phyloP scores from a whole-genome alignment of 37 sponge, comb jelly and placozoan genomes.

The Agelas oroides region DNA sequence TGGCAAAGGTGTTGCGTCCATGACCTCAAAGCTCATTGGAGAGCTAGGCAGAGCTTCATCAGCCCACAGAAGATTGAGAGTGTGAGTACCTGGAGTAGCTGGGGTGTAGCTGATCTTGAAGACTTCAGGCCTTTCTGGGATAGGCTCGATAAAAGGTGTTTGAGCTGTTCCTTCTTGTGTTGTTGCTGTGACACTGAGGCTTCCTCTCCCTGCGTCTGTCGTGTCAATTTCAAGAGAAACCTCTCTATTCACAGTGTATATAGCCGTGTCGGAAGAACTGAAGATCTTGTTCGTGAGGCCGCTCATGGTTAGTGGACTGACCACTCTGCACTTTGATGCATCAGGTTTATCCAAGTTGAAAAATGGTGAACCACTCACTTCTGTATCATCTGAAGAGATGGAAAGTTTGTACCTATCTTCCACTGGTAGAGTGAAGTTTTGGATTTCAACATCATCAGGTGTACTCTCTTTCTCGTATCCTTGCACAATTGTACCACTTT shows the following conservation, averaged over 20 bases:
- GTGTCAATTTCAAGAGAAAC: slow-evolving; percentile 55
- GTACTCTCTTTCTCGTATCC: slow-evolving; percentile 2
- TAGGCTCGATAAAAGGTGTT: not conserved
- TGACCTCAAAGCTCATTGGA: slow-evolving; percentile 58
- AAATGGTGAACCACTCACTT: slow-evolving; percentile 48
- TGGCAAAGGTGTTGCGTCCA: not conserved
- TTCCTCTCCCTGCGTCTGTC: slow-evolving; percentile 75
- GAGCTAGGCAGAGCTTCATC: slow-evolving; percentile 51
- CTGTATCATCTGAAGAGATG: slow-evolving; percentile 26
- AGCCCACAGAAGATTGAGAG: slow-evolving; percentile 50
- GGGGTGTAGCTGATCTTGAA: slow-evolving; percentile 69
- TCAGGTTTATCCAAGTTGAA: slow-evolving; percentile 17
- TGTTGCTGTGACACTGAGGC: slow-evolving; percentile 40
- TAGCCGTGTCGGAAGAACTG: slow-evolving; percentile 39
- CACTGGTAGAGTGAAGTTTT: slow-evolving; percentile 23
- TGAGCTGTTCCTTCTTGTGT: slow-evolving; percentile 5
- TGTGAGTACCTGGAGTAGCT: slow-evolving; percentile 47
- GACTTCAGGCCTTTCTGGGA: not conserved
- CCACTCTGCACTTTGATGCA: slow-evolving; percentile 22
- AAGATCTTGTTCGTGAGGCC: slow-evolving; percentile 21
- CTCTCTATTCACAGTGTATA: slow-evolving; percentile 1
- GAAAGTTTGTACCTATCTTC: slow-evolving; percentile 48
- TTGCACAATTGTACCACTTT: slow-evolving; percentile 50
- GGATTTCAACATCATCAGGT: slow-evolving; percentile 23
- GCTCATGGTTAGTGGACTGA: not conserved